These are phyloP conservation scores for Rutpela maculata DNA, from an alignment of 2,888 invertebrate genomes.

Conservation along the genomic window DNA sequence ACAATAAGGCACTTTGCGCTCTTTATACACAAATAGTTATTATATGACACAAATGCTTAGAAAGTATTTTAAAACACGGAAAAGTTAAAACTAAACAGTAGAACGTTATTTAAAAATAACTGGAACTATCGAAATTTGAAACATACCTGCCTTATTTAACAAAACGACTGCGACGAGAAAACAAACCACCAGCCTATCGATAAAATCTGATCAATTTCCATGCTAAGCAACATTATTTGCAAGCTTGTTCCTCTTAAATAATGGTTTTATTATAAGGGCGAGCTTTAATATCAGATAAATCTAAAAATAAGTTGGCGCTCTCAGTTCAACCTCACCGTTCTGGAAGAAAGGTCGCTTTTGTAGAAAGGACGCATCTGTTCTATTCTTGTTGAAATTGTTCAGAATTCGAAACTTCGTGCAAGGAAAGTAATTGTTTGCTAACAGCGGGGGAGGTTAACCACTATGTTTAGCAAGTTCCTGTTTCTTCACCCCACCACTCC, in stretches of 20 bases:
- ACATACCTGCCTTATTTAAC: too few species aligned
- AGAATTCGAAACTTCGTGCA: slow-evolving; percentile 57
- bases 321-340: slow-evolving; percentile 21
- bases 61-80: too few species aligned
- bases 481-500: slow-evolving; percentile 47
- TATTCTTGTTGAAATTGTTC: slow-evolving; percentile 58
- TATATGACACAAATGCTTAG: too few species aligned
- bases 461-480: slow-evolving; percentile 57
- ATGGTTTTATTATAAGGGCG: slow-evolving; percentile 17
- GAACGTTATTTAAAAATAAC: too few species aligned
- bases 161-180: neutral
- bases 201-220: neutral
- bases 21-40: too few species aligned
- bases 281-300: slow-evolving; percentile 31
- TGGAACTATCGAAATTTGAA: too few species aligned
- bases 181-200: neutral
- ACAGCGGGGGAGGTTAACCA: slow-evolving; percentile 64
- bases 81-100: too few species aligned
- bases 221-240: neutral
- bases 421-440: slow-evolving; percentile 63
- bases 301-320: slow-evolving; percentile 25
- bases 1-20: too few species aligned
- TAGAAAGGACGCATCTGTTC: slow-evolving; percentile 60
- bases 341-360: slow-evolving; percentile 26
- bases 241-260: neutral